Evolutionary conservation across 2,888 invertebrate genomes (phyloP).

Genomic region (Elgonia sp.): DNA sequence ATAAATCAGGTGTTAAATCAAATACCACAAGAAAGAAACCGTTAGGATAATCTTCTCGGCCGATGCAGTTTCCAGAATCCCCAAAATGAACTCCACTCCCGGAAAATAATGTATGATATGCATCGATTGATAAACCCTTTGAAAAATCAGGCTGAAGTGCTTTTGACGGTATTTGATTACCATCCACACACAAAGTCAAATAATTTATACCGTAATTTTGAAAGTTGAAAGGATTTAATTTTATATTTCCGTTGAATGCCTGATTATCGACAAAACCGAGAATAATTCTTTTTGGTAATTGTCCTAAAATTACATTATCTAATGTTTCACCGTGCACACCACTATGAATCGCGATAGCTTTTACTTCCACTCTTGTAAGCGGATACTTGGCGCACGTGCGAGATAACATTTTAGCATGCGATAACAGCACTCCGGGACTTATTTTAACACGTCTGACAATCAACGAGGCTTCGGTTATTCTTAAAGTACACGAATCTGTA

Average conservation of each 20-base stretch:
- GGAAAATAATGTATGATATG: slow-evolving; percentile 79
- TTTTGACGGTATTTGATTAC: slow-evolving; percentile 67
- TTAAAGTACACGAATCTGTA: neutral
- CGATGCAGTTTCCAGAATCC: slow-evolving; percentile 74
- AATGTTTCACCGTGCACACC: no score
- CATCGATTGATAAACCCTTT: slow-evolving; percentile 67
- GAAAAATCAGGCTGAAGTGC: slow-evolving; percentile 75
- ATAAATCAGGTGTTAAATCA: slow-evolving; percentile 79
- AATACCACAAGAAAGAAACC: slow-evolving; percentile 77
- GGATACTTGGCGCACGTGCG: neutral
- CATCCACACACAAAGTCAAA: slow-evolving; percentile 1
- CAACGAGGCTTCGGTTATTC: neutral
- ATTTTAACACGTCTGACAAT: neutral
- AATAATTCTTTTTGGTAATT: no score
- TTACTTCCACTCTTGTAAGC: neutral
- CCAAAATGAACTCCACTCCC: slow-evolving; percentile 73
- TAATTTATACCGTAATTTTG: slow-evolving; percentile 54
- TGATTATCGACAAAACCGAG: no score
- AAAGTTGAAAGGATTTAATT: slow-evolving; percentile 74
- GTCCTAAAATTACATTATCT: slow-evolving; percentile 79
- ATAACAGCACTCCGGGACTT: neutral
- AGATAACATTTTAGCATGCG: neutral
- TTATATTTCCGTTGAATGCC: slow-evolving; percentile 74
- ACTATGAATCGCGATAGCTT: neutral
- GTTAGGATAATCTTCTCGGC: slow-evolving; percentile 60